phyloP scores from a whole-genome alignment of 1,140 invertebrate genomes.

The Zaprionus gabonicus region DNA sequence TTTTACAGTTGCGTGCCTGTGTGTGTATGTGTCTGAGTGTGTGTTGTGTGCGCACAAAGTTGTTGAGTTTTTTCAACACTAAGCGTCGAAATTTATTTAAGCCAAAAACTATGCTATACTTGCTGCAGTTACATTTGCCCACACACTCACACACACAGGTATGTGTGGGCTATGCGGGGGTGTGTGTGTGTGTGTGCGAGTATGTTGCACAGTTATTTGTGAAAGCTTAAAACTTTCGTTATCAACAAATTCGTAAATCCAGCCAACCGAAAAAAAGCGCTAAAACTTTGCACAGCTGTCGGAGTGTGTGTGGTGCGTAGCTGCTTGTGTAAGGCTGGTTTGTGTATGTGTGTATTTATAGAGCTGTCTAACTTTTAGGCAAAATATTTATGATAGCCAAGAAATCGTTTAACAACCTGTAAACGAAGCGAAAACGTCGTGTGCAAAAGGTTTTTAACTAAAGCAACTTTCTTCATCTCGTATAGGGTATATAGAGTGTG shows the following conservation, averaged over 20 bases:
- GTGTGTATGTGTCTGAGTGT: too few relatives aligned
- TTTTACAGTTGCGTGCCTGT: conserved; percentile 43
- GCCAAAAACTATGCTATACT: conserved; percentile 44
- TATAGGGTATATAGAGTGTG: neutral
- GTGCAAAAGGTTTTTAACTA: conserved; percentile 39
- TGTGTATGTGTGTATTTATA: conserved; percentile 44
- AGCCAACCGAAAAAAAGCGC: conserved; percentile 52
- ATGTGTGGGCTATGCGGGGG: neutral
- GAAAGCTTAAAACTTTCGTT: conserved; percentile 76
- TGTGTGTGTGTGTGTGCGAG: conserved; percentile 32
- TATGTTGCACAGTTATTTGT: conserved; percentile 65
- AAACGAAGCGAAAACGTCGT: conserved; percentile 4
- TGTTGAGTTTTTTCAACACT: conserved; percentile 45
- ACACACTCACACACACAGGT: conserved; percentile 2
- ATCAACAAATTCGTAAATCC: conserved; percentile 82
- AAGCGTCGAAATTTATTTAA: conserved; percentile 51
- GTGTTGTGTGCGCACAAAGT: conserved; percentile 21
- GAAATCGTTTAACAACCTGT: conserved; percentile 70
- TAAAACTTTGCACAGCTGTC: conserved; percentile 44
- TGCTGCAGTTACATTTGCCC: conserved; percentile 21
- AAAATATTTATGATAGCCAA: conserved; percentile 76
- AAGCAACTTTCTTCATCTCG: conserved; percentile 1
- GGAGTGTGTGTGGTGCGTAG: conserved; percentile 7
- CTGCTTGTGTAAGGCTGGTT: neutral
- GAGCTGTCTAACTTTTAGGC: conserved; percentile 75